A percentile compares a stretch with the other conserved stretches of the same genome.
These are phyloP conservation scores for Pantala flavescens DNA, from an alignment of 1,140 invertebrate species.

Conservation along the genomic window DNA sequence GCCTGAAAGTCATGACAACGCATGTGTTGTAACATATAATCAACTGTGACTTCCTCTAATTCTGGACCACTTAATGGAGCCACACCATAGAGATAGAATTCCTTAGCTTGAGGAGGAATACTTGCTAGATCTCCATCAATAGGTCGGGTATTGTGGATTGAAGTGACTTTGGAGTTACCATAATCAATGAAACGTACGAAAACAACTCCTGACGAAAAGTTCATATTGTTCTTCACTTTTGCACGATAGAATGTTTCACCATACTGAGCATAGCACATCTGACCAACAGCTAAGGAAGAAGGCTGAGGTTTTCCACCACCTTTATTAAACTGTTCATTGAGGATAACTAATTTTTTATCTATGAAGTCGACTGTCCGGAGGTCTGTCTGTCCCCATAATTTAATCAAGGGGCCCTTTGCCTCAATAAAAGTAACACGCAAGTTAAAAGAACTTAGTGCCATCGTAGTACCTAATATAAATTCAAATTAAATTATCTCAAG, in stretches of 20 bases:
- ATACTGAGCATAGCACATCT: conserved; percentile 52
- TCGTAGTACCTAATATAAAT: too few relatives aligned
- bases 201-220: conserved; percentile 37
- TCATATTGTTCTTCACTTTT: conserved; percentile 38
- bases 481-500: too few relatives aligned
- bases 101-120: conserved; percentile 40
- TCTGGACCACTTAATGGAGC: conserved; percentile 31
- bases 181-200: conserved; percentile 59
- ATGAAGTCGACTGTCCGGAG: conserved; percentile 41
- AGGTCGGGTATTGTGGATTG: conserved; percentile 41
- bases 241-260: conserved; percentile 52
- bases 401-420: conserved; percentile 48
- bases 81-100: conserved; percentile 45
- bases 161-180: conserved; percentile 49
- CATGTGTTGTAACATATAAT: conserved; percentile 37
- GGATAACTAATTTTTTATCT: conserved; percentile 40
- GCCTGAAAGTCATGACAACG: conserved; percentile 40
- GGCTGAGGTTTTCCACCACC: conserved; percentile 28
- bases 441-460: too few relatives aligned
- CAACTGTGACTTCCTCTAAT: conserved; percentile 40
- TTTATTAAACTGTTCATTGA: conserved; percentile 38
- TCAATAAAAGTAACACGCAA: conserved; percentile 34
- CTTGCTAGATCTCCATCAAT: conserved; percentile 39
- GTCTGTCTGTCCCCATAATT: conserved; percentile 54
- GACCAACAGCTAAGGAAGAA: conserved; percentile 35